A percentile compares a stretch with the other conserved stretches of the same genome.
Conservation (phyloP, 2,797 vertebrate genomes). For the Podarcis lilfordi region DNA sequence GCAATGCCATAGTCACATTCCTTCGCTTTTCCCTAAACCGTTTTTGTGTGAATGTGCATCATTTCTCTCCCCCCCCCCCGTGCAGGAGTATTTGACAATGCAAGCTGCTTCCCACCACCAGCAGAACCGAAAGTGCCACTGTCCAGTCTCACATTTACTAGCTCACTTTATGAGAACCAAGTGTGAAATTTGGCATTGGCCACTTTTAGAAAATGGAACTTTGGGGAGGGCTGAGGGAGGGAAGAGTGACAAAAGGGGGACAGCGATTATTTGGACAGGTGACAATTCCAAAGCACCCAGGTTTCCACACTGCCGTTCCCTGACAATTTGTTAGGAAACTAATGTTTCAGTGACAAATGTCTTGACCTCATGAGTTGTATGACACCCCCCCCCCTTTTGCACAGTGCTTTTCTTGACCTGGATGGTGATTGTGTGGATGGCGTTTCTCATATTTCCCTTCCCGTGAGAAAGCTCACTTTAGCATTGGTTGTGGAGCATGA, state of each 20-base stretch:
- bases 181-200: background rate
- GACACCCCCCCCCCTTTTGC: too few relatives aligned
- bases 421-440: background rate
- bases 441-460: background rate
- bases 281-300: background rate
- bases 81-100: too few relatives aligned
- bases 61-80: too few relatives aligned
- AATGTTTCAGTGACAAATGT: background rate
- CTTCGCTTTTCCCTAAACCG: too few relatives aligned
- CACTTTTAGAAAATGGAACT: too few relatives aligned
- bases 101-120: background rate
- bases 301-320: background rate
- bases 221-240: too few relatives aligned
- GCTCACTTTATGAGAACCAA: background rate
- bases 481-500: background rate
- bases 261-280: background rate
- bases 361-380: background rate
- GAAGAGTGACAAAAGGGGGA: background rate
- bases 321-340: background rate
- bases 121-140: background rate
- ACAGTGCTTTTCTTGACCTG: background rate
- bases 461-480: background rate
- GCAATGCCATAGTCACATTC: too few relatives aligned
- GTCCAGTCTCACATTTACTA: background rate
- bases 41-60: background rate